Evolutionary conservation across 1,140 invertebrate genomes (phyloP).

Genomic region (Drosophila cardini): DNA sequence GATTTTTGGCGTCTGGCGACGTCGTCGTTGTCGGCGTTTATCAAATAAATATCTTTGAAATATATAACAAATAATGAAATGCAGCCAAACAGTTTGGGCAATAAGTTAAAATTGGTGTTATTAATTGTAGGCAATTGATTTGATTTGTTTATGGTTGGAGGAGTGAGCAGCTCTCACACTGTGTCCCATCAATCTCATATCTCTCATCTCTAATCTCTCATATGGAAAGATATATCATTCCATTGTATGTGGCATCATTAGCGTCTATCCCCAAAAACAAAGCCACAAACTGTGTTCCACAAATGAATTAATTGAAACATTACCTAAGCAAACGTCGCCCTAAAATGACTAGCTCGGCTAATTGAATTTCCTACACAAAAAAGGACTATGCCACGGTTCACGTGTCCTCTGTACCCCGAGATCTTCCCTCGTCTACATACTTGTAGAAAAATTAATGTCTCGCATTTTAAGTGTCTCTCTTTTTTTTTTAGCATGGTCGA

Average conservation of each 20-base stretch:
- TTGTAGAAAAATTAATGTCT: slow-evolving; percentile 76
- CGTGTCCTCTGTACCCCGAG: slow-evolving; percentile 51
- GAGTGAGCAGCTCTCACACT: slow-evolving; percentile 2
- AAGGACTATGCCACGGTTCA: slow-evolving; percentile 41
- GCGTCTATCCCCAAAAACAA: slow-evolving; percentile 28
- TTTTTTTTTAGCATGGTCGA: slow-evolving; percentile 29
- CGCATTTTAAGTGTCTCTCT: slow-evolving; percentile 76
- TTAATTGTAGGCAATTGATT: slow-evolving; percentile 76
- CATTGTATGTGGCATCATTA: slow-evolving; percentile 58
- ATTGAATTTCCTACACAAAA: slow-evolving; percentile 74
- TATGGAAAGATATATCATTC: slow-evolving; percentile 38
- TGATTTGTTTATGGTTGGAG: slow-evolving; percentile 60
- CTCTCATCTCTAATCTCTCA: slow-evolving; percentile 2
- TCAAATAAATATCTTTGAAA: slow-evolving; percentile 82
- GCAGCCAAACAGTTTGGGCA: slow-evolving; percentile 59
- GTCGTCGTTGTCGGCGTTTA: slow-evolving; percentile 70
- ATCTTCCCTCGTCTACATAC: neutral
- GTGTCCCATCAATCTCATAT: neutral
- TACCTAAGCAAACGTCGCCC: slow-evolving; percentile 77
- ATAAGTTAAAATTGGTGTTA: slow-evolving; percentile 68
- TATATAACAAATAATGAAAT: slow-evolving; percentile 82
- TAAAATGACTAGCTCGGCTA: slow-evolving; percentile 52
- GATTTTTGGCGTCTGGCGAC: slow-evolving; percentile 76
- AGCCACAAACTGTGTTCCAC: slow-evolving; percentile 41
- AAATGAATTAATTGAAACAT: slow-evolving; percentile 82